Percentiles rank a stretch among this genome's conserved stretches.
phyloP scores from a whole-genome alignment of 2,888 invertebrate genomes.

The Leptarthrus brevirostris region DNA sequence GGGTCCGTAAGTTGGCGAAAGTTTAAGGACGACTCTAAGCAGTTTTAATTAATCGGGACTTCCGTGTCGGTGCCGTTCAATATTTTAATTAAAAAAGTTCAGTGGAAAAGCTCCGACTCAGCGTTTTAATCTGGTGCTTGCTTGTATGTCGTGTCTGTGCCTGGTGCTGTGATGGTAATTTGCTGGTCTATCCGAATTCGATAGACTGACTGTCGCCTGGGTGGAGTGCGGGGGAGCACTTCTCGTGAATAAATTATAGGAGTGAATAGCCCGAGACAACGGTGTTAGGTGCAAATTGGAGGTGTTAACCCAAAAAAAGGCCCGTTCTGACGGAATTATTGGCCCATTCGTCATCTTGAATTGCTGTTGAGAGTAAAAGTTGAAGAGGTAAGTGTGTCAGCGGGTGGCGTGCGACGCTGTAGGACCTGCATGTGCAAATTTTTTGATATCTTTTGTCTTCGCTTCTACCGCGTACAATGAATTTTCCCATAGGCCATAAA shows the following conservation, averaged over 20 bases:
- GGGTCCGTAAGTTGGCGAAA: background rate
- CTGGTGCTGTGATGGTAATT: background rate
- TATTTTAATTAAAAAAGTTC: conserved; percentile 52
- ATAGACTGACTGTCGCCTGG: background rate
- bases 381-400: conserved; percentile 48
- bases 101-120: background rate
- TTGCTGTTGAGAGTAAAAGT: conserved; percentile 49
- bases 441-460: background rate
- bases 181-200: background rate
- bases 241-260: background rate
- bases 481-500: background rate
- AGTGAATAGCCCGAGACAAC: background rate
- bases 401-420: background rate
- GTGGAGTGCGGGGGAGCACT: background rate
- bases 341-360: conserved; percentile 4
- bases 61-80: conserved; percentile 33
- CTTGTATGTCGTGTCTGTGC: background rate
- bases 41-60: conserved; percentile 50
- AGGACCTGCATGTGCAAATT: conserved; percentile 3
- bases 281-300: background rate
- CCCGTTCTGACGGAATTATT: background rate
- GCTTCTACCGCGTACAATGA: background rate
- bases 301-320: background rate
- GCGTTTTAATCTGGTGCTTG: conserved; percentile 5
- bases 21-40: conserved; percentile 6